These are phyloP conservation scores for Drosophila setosimentum DNA, from an alignment of 2,888 invertebrate genomes.

Conservation along the genomic window DNA sequence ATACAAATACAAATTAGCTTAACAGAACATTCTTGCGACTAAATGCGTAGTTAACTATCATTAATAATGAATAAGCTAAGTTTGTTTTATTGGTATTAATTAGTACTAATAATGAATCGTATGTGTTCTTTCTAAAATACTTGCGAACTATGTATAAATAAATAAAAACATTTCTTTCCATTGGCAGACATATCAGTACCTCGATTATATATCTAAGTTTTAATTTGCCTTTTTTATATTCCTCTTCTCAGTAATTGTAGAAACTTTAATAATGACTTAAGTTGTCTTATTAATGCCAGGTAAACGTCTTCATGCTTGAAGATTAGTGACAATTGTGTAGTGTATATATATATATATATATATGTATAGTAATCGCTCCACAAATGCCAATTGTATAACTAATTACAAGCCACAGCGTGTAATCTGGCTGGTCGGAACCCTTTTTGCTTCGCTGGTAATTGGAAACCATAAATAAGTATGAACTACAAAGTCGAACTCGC, in stretches of 20 bases:
- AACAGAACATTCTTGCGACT: background rate
- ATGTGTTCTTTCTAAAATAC: background rate
- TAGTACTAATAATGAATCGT: background rate
- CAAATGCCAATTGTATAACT: slow-evolving; percentile 34
- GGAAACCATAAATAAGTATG: slow-evolving; percentile 70
- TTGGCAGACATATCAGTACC: background rate
- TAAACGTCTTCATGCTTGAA: background rate
- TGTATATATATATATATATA: background rate
- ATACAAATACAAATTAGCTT: slow-evolving; percentile 12
- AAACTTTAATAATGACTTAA: background rate
- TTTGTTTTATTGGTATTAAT: background rate
- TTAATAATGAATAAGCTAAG: background rate
- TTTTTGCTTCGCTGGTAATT: slow-evolving; percentile 40
- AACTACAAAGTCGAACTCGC: slow-evolving; percentile 43
- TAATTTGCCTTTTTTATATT: background rate
- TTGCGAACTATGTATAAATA: background rate
- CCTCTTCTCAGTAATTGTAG: background rate
- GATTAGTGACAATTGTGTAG: background rate
- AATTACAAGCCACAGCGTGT: slow-evolving; percentile 22
- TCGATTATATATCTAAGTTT: background rate
- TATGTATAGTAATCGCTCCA: slow-evolving; percentile 4
- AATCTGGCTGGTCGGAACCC: slow-evolving; percentile 21
- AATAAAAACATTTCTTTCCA: no score
- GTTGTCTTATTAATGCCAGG: background rate
- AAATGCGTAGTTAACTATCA: background rate